Conservation (phyloP, 2,113 vertebrate species). For the Brienomyrus brachyistius region DNA sequence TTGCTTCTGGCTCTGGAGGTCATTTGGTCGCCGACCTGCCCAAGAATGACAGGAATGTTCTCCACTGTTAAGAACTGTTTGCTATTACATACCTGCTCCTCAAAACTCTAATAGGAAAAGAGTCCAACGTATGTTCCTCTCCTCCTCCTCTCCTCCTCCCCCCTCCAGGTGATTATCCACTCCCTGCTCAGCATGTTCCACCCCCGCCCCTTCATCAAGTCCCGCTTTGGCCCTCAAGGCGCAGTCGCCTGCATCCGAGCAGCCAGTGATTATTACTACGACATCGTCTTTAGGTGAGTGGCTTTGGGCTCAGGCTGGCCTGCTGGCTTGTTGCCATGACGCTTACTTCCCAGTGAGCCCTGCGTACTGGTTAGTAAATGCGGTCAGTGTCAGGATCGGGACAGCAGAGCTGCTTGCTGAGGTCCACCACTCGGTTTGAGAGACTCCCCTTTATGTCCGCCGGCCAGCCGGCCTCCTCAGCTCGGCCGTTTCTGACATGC, state of each 20-base stretch:
- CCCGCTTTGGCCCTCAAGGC: slow-evolving; percentile 89
- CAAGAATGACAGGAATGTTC: not conserved
- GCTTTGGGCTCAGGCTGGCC: not conserved
- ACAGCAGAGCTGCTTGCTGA: too few species aligned
- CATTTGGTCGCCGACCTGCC: too few species aligned
- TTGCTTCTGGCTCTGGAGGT: too few species aligned
- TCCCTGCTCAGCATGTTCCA: slow-evolving; percentile 90
- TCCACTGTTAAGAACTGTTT: not conserved
- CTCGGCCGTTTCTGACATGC: not conserved
- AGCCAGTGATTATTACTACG: slow-evolving; percentile 81
- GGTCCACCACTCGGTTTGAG: too few species aligned
- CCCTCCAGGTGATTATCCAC: slow-evolving; percentile 77
- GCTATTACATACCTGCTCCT: not conserved
- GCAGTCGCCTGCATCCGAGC: slow-evolving; percentile 82
- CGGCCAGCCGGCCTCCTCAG: not conserved
- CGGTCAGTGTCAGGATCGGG: too few species aligned
- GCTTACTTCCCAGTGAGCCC: not conserved
- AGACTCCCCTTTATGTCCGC: not conserved
- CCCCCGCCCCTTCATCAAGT: slow-evolving; percentile 82
- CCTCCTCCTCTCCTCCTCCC: not conserved
- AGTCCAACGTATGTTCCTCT: not conserved
- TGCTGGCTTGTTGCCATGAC: not conserved
- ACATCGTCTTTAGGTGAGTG: slow-evolving; percentile 77
- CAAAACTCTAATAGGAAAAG: not conserved
- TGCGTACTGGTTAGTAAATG: not conserved